Evolutionary conservation across 2,888 invertebrate species (phyloP).

Genomic region (Mystacides longicornis): DNA sequence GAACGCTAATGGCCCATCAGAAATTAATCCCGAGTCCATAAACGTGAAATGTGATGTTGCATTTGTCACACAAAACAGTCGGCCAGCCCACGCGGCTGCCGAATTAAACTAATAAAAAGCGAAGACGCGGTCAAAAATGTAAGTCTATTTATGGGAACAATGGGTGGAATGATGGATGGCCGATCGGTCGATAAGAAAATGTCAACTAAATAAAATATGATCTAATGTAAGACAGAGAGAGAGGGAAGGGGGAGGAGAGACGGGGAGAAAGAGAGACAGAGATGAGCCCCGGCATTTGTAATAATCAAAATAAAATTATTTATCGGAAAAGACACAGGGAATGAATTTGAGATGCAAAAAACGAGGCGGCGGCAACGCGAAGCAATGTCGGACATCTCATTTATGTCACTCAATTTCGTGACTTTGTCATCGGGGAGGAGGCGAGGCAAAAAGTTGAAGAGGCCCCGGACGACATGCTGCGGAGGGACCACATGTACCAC

Average conservation of each 20-base stretch:
- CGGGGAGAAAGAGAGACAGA: no score
- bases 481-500: background rate
- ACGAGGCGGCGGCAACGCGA: background rate
- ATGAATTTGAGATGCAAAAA: background rate
- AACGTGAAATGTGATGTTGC: no score
- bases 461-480: background rate
- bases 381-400: background rate
- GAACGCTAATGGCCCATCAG: no score
- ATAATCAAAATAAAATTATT: background rate
- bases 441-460: background rate
- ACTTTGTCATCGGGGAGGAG: background rate
- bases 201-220: background rate
- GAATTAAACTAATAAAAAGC: no score
- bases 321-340: background rate
- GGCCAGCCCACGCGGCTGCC: no score
- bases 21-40: no score
- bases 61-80: no score
- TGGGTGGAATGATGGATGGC: no score
- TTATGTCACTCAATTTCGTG: constrained; percentile 2
- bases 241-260: no score
- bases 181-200: background rate
- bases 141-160: no score
- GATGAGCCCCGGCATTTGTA: background rate
- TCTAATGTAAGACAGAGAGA: background rate
- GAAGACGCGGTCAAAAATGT: no score